A percentile compares a stretch with the other conserved stretches of the same genome.
Evolutionary conservation across 2,888 invertebrate species (phyloP).

Genomic region (Thecophora atra): DNA sequence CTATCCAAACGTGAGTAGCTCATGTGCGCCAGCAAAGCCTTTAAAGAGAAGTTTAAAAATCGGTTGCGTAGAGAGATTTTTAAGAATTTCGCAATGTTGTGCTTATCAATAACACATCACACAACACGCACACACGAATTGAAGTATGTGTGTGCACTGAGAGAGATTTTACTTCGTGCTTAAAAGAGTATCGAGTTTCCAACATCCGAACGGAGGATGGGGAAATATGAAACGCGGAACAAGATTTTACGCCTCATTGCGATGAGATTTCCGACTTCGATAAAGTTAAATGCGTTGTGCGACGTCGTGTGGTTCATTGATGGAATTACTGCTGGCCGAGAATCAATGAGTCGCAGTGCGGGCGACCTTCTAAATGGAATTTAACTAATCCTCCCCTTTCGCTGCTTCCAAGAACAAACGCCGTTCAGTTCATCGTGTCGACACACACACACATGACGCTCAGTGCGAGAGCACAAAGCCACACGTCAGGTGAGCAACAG

Average conservation of each 20-base stretch:
- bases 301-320: conserved; percentile 54
- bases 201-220: neutral
- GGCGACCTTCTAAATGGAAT: conserved; percentile 37
- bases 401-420: neutral
- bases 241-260: conserved; percentile 30
- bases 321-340: conserved; percentile 41
- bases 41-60: neutral
- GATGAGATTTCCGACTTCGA: conserved; percentile 5
- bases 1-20: neutral
- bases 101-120: conserved; percentile 23
- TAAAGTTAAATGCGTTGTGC: conserved; percentile 9
- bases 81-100: conserved; percentile 18
- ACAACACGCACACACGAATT: conserved; percentile 7
- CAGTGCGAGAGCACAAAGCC: neutral
- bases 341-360: neutral
- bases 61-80: neutral
- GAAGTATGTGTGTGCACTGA: neutral
- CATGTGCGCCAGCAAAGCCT: neutral
- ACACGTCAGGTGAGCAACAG: conserved; percentile 34
- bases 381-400: conserved; percentile 37
- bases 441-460: conserved; percentile 2
- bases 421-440: neutral
- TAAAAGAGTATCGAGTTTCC: conserved; percentile 30
- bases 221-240: conserved; percentile 6
- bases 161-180: conserved; percentile 4